Base-by-base conservation (phyloP, 1,140 invertebrate species). In the Micrasema minimum region DNA sequence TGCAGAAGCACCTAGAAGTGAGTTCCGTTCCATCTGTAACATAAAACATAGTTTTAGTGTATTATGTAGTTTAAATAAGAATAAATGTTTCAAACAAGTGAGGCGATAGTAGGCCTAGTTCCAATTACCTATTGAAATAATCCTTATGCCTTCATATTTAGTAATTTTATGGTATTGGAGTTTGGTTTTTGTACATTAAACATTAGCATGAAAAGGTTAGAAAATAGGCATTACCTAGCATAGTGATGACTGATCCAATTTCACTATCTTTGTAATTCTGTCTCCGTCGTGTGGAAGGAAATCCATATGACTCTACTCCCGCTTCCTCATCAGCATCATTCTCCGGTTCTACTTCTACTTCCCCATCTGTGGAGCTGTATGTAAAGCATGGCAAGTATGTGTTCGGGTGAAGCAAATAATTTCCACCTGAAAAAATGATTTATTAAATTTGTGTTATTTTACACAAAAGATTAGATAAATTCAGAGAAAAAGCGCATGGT, bases 321-420 rank as follows among this genome's bases (percentile, higher is more conserved):
- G 59, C 16, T 41, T 71, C 68, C 41, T 75, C 66, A 4, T 72
- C 69, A 16, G 20, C 22, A 18, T 74, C 55, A 2, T 75, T 67
- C 38, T 45, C 14, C n/a, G n/a, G n/a, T 51, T 57, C 67, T 31
- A 43, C 38, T 31, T 48, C 73, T 14, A 50, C 79, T 73, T 89
- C 88, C 69, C 84, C 88, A 74, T 91, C 90, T 51, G 88, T 88
- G 77, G 90, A 89, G 76, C 88, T 90, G 74, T 89, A 88, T 77
- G 89, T 90, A 78, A 92, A 91, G 71, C 87, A 85, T 16, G 93
- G 93, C 77, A 95, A 85, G 81, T 95, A 95, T 45, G 90, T 88
- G 80, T 93, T 91, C 46, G 91, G 92, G 85, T 94, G 91, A 69
- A 90, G 85, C 74, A 91, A 82, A 78, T 92, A 92, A 79, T 89